These are phyloP conservation scores for Tragulus kanchil DNA, from an alignment of 2,113 vertebrate species.

Conservation along the genomic window DNA sequence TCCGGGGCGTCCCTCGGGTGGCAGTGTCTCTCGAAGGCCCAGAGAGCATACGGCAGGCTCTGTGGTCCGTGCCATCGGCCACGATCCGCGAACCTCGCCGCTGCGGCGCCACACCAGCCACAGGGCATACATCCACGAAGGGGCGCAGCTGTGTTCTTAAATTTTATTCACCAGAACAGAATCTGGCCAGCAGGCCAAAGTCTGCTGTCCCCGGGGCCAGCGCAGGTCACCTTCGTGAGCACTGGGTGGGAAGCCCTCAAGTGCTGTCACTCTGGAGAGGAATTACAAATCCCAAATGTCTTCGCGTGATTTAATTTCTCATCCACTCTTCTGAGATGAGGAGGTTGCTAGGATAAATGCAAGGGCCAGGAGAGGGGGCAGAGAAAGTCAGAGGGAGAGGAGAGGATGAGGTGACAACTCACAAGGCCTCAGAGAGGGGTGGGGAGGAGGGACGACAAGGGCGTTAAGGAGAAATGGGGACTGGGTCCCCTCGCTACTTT, in stretches of 20 bases:
- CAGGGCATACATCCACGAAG: neutral
- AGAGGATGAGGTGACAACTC: neutral
- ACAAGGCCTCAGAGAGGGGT: rapidly evolving
- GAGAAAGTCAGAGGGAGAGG: neutral
- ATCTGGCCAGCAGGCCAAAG: neutral
- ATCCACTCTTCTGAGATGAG: neutral
- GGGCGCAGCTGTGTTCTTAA: neutral
- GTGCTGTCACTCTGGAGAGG: neutral
- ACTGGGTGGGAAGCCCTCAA: neutral
- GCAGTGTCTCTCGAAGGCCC: neutral
- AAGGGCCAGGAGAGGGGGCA: neutral
- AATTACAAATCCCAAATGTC: neutral
- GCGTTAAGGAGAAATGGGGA: neutral
- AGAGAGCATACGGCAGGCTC: neutral
- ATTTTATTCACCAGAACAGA: neutral
- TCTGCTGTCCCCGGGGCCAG: neutral
- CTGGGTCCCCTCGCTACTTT: too few species aligned
- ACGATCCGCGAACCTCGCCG: neutral
- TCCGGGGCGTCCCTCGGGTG: neutral
- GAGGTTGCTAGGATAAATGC: neutral
- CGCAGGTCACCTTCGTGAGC: neutral
- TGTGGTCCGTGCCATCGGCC: neutral
- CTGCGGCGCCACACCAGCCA: neutral
- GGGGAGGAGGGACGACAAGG: rapidly evolving
- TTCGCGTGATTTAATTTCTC: neutral